Base-by-base conservation (phyloP, 2,797 vertebrate genomes). In the Acrossocheilus fasciatus region DNA sequence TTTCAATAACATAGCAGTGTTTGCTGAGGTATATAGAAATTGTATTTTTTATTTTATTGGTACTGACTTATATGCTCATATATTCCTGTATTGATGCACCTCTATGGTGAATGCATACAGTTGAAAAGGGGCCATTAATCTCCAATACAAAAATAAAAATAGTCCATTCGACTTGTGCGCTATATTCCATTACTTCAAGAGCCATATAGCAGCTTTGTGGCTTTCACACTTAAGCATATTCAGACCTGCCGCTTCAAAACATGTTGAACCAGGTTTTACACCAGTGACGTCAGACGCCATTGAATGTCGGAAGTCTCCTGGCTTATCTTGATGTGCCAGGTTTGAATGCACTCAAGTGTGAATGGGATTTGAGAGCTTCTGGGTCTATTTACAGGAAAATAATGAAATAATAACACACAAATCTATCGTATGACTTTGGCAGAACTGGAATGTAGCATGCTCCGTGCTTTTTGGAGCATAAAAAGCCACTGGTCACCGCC, bases 301-400 rank as follows among this genome's bases (percentile, higher is more conserved):
- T 74, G 7, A 74, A 9, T 74, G 23, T 30, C 14, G 12, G 12
- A 73, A 45, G 41, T 17, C 39, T 72, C 10, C 39, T 43, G 34
- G 39, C 20, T 72, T 20, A 47, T 73, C 41, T 73, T 8, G 11
- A 47, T 73, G n/a, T 45, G 41, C 70, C 70, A 73, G 72, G 72
- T 74, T 30, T 47, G 12, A 50, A 74, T 74, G n/a, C 72, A 74
- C n/a, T 74, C 14, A 10, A 74, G 72, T 47, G 43, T 74, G n/a
- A 74, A 50, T 74, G n/a, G 43, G n/a, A 74, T 74, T 74, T 74
- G 43, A 74, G 43, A 74, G 72, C 43, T 74, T 47, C n/a, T 74
- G 43, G 41, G n/a, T 43, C 43, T 74, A 17, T 47, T 74, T 77
- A 39, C 10, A 39, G 50, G 3, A 23, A 39, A 57, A 77, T 39